phyloP scores from a whole-genome alignment of 2,888 invertebrate genomes.

The Panzeria rudis region DNA sequence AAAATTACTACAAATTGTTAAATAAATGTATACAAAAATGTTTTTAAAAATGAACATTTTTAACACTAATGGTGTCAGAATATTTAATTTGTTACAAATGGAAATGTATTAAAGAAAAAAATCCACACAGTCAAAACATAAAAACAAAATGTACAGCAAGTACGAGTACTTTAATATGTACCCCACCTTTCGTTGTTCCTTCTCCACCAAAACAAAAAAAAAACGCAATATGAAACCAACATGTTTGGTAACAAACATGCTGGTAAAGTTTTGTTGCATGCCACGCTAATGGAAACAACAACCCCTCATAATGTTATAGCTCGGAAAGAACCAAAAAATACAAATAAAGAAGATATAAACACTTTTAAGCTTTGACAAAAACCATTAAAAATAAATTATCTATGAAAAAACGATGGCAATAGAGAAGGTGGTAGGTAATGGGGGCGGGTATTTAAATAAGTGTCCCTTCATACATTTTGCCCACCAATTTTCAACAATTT shows the following conservation, averaged over 20 bases:
- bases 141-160: constrained; percentile 46
- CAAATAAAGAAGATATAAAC: constrained; percentile 61
- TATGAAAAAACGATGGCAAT: constrained; percentile 11
- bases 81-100: constrained; percentile 79
- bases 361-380: constrained; percentile 72
- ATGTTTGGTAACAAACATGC: constrained; percentile 48
- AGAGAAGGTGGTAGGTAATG: constrained; percentile 9
- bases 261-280: constrained; percentile 43
- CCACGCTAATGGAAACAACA: constrained; percentile 36
- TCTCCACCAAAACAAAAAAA: background rate
- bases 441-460: constrained; percentile 34
- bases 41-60: constrained; percentile 78
- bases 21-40: constrained; percentile 71
- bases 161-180: constrained; percentile 42
- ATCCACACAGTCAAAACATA: constrained; percentile 25
- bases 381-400: constrained; percentile 71
- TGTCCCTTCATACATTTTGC: constrained; percentile 24
- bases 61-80: constrained; percentile 83
- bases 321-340: constrained; percentile 23
- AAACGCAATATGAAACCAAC: constrained; percentile 51
- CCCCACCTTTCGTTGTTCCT: background rate
- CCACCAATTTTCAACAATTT: constrained; percentile 26
- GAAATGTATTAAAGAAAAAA: constrained; percentile 52
- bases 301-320: constrained; percentile 18
- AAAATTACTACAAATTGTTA: constrained; percentile 53